Evolutionary conservation across 2,888 invertebrate species (phyloP), one percentile per base, ranked within the genome.

Genomic region (Drosophila ezoana): DNA sequence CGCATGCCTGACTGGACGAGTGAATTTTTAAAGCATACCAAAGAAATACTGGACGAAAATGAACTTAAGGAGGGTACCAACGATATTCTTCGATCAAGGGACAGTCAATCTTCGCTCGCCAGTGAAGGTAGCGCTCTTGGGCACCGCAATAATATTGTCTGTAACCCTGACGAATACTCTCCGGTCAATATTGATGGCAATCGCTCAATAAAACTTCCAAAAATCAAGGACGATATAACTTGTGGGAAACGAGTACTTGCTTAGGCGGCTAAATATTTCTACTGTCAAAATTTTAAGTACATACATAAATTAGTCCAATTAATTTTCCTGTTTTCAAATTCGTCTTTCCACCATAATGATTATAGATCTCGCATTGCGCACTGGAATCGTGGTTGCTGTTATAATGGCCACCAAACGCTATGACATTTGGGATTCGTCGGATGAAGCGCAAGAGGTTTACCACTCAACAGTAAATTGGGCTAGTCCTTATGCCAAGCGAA

Each of bases 211-310:
- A 56, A 38, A 23, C 47, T 43, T 3, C 71, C 61, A 16, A 87
- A 81, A 33, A 79, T 84, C 13, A 89, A 87, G 43, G 69, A 84
- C 20, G 87, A 74, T 40, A 45, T 69, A 9, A 77, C 81, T 0
- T 87, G 87, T 51, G 47, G 69, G 23, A 84, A 81, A 60, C 52
- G 61, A 20, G 48, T 51, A 28, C 33, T 59, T 11, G n/a, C 61
- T 28, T 67, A 72, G 65, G 37, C n/a, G 38, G 43, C 41, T 16
- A 11, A 23, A 38, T 3, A 47, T 20, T 18, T 61, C 28, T 33
- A 48, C 10, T 63, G 57, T 78, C 69, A 63, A 88, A 72, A 60
- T 69, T 64, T 33, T 13, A 20, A 62, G 9, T 51, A 18, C n/a
- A 23, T 35, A 18, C 14, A 45, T 16, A 41, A 18, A 35, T 45